Conservation (phyloP, 2,888 invertebrate genomes). For the Andrena praecox region DNA sequence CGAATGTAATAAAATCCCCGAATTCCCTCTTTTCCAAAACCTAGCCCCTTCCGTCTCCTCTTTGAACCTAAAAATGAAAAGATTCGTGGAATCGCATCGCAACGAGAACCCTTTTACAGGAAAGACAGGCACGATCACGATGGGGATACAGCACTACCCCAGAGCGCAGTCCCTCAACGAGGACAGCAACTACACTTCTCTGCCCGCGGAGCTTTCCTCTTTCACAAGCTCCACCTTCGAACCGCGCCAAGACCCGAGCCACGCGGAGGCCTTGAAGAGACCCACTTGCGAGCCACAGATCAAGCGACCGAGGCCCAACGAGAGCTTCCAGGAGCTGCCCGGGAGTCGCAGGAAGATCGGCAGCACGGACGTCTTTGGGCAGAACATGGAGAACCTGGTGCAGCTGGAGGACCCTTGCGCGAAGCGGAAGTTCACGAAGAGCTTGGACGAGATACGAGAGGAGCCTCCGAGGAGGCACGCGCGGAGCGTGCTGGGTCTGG, state of each 20-base stretch:
- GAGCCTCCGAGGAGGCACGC: conserved; percentile 75
- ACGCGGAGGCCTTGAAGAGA: conserved; percentile 56
- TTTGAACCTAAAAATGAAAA: neutral
- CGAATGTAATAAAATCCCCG: too few species aligned
- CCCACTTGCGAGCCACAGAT: conserved; percentile 60
- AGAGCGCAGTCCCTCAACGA: conserved; percentile 77
- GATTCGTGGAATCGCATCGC: neutral
- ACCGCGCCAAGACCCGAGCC: conserved; percentile 64
- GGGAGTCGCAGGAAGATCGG: conserved; percentile 77
- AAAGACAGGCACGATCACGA: conserved; percentile 79
- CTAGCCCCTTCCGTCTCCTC: neutral
- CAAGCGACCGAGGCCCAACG: conserved; percentile 62
- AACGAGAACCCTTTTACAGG: conserved; percentile 62
- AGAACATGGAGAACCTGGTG: conserved; percentile 82
- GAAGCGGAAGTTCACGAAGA: conserved; percentile 78
- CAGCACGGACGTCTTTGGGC: conserved; percentile 83
- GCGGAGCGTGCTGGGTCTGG: conserved; percentile 73
- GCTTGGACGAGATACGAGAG: conserved; percentile 80
- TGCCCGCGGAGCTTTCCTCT: conserved; percentile 79
- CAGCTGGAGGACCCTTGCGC: conserved; percentile 80
- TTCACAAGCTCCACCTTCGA: conserved; percentile 81
- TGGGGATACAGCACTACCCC: conserved; percentile 80
- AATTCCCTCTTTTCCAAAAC: too few species aligned
- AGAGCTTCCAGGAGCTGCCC: conserved; percentile 78
- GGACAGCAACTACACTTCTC: conserved; percentile 78